phyloP scores from a whole-genome alignment of 1,140 invertebrate genomes.

The Drosophila arizonae region DNA sequence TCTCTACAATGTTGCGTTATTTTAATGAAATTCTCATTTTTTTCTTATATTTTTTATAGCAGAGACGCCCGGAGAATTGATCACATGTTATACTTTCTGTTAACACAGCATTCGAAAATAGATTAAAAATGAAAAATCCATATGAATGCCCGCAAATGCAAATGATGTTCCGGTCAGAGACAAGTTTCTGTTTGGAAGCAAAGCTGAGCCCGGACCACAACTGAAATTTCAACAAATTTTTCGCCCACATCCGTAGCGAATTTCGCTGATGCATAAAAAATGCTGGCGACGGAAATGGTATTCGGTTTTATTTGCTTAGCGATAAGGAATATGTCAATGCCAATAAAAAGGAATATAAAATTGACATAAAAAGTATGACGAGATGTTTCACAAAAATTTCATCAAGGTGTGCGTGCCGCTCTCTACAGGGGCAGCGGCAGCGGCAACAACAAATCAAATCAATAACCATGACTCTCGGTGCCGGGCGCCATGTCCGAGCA shows the following conservation, averaged over 20 bases:
- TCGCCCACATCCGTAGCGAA: conserved; percentile 23
- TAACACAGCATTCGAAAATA: conserved; percentile 26
- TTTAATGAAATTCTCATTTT: conserved; percentile 49
- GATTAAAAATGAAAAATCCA: conserved; percentile 18
- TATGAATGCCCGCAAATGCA: conserved; percentile 42
- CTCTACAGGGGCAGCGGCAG: neutral
- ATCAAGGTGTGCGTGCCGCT: conserved; percentile 46
- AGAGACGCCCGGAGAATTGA: conserved; percentile 22
- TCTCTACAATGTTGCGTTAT: conserved; percentile 49
- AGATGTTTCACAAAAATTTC: conserved; percentile 35
- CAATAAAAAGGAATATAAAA: conserved; percentile 62
- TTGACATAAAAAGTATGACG: conserved; percentile 52
- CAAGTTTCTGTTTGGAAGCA: neutral
- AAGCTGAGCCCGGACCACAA: neutral
- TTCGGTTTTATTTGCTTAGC: conserved; percentile 49
- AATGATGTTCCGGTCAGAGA: conserved; percentile 24
- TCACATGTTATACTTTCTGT: conserved; percentile 27
- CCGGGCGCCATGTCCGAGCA: conserved; percentile 9
- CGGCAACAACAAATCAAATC: conserved; percentile 50
- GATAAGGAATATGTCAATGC: conserved; percentile 62
- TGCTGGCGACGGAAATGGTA: conserved; percentile 47
- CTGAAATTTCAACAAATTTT: conserved; percentile 3
- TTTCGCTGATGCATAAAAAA: conserved; percentile 30
- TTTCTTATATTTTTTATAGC: conserved; percentile 10
- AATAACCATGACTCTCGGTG: conserved; percentile 42